These are phyloP conservation scores for Enteromius trimaculatus DNA, from an alignment of 2,797 vertebrate genomes.

Conservation along the genomic window DNA sequence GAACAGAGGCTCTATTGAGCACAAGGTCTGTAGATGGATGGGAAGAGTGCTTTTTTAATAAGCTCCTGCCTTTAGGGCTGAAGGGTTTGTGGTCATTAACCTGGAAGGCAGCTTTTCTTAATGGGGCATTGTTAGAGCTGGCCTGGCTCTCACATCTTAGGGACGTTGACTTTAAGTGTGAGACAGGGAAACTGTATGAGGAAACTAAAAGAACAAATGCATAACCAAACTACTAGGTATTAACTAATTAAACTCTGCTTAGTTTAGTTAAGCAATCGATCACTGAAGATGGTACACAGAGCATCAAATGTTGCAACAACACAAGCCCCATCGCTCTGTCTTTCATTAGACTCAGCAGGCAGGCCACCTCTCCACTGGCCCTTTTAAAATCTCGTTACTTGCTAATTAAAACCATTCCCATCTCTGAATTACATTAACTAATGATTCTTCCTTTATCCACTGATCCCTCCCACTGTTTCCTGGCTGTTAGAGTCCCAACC, in stretches of 20 bases:
- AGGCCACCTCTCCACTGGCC: conserved; percentile 76
- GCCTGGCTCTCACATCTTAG: conserved; percentile 60
- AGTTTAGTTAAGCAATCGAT: conserved; percentile 1
- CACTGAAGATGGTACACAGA: not conserved
- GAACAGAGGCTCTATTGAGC: conserved; percentile 83
- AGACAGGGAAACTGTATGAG: not conserved
- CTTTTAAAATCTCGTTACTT: conserved; percentile 81
- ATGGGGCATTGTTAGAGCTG: conserved; percentile 74
- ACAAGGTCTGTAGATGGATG: conserved; percentile 72
- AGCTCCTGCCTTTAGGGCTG: conserved; percentile 71
- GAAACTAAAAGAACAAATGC: conserved; percentile 64
- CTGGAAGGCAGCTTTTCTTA: conserved; percentile 72
- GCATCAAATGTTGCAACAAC: conserved; percentile 49
- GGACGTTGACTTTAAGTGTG: conserved; percentile 21
- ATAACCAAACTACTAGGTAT: conserved; percentile 9
- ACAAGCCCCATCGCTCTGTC: conserved; percentile 52
- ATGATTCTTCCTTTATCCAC: conserved; percentile 79
- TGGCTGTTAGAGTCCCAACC: conserved; percentile 60
- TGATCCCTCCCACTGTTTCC: conserved; percentile 63
- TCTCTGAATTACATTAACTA: conserved; percentile 77
- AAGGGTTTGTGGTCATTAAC: conserved; percentile 75
- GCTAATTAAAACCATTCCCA: conserved; percentile 79
- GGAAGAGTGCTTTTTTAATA: conserved; percentile 80
- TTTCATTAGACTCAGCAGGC: conserved; percentile 70
- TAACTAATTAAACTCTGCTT: not conserved